Evolutionary conservation across 1,140 invertebrate species (phyloP), one percentile per base, ranked within the genome.

Genomic region (Polypedilum pembai): DNA sequence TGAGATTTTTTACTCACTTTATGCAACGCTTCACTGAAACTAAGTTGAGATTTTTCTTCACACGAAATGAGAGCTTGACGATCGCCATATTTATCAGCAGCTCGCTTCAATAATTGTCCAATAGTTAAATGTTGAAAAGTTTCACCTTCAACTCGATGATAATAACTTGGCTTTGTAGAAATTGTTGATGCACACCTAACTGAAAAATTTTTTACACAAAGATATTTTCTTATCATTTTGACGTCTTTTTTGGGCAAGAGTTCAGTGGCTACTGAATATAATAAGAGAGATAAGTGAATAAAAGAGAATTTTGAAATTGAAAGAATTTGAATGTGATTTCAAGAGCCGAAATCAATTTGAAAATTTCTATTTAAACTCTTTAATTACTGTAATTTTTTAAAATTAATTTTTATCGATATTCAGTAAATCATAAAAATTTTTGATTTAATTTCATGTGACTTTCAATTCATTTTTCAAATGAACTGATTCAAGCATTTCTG

Each of bases 21-120:
- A 21, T 83, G 79, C 4, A 90, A 76, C 0, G 93, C 79, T 74
- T 92, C 84, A 1, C 78, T 78, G 78, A 87, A 94, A 1, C 89
- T 91, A 0, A 90, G 78, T 8, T 85, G 81, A 2, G 86, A 78
- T 8, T 85, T 84, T 83, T 92, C 89, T 65, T 88, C 83, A 8
- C 82, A 77, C 0, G 89, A 90, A 10, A 88, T 84, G 0, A 92
- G 78, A 2, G 87, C 88, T 15, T 87, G 83, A 3, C 82, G 81
- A 24, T 87, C 84, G 0, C 87, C 86, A 82, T 86, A 89, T 65
- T 82, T 82, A 8, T 86, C 76, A 0, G 82, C 87, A 0, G 87
- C 83, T 8, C 83, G 75, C 75, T 87, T 86, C 7, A 92, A 75
- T 15, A 90, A 79, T 41, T 88, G 80, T 0, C 90, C 90, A 2